phyloP scores from a whole-genome alignment of 2,113 vertebrate species.

The Megatriorchis doriae region DNA sequence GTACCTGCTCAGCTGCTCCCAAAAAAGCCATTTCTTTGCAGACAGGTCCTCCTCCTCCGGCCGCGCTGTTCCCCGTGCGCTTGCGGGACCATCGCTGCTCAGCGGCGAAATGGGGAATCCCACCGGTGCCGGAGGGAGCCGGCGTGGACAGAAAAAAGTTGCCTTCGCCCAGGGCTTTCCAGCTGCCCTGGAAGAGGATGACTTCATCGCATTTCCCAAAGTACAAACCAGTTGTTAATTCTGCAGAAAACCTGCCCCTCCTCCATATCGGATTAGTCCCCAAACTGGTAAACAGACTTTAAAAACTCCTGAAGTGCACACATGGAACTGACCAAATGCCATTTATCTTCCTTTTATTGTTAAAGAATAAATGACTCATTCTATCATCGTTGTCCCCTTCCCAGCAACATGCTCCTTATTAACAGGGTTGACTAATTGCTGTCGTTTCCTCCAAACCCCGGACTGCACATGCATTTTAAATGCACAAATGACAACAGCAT shows the following conservation, averaged over 20 bases:
- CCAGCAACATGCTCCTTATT: background rate
- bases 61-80: accelerated
- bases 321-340: background rate
- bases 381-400: background rate
- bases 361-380: background rate
- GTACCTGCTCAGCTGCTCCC: background rate
- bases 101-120: background rate
- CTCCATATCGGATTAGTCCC: background rate
- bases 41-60: accelerated
- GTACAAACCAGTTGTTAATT: background rate
- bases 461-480: background rate
- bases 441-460: background rate
- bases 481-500: background rate
- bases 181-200: background rate
- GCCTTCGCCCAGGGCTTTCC: background rate
- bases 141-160: accelerated
- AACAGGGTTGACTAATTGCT: background rate
- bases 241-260: background rate
- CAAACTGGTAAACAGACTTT: background rate
- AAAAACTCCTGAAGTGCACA: background rate
- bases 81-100: background rate
- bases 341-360: background rate
- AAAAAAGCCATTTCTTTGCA: background rate
- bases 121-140: background rate
- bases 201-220: background rate